Evolutionary conservation across 2,797 vertebrate species (phyloP).

Genomic region (Novumbra hubbsi): DNA sequence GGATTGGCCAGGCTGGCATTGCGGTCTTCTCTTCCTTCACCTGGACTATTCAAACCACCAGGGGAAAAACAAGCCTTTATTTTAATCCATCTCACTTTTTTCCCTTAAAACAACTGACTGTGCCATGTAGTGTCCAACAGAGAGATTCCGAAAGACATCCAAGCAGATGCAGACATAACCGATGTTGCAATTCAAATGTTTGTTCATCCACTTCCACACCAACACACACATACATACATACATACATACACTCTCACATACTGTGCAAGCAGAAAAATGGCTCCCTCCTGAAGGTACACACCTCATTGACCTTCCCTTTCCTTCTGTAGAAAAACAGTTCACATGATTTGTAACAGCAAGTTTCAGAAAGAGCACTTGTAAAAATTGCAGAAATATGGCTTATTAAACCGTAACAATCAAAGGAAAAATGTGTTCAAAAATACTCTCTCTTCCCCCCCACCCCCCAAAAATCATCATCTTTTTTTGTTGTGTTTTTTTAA

Average conservation of each 20-base stretch:
- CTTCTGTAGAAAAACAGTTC: slow-evolving; percentile 55
- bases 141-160: slow-evolving; percentile 28
- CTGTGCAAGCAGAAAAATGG: slow-evolving; percentile 68
- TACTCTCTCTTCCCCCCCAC: slow-evolving; percentile 16
- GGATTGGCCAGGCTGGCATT: too few relatives aligned
- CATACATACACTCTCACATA: slow-evolving; percentile 22
- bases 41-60: background rate
- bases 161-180: slow-evolving; percentile 39
- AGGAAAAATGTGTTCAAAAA: slow-evolving; percentile 38
- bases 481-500: slow-evolving; percentile 35
- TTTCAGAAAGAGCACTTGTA: slow-evolving; percentile 83
- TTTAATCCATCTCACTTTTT: slow-evolving; percentile 32
- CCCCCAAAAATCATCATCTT: slow-evolving; percentile 24
- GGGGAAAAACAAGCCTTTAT: slow-evolving; percentile 8
- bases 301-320: slow-evolving; percentile 24
- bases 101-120: slow-evolving; percentile 60
- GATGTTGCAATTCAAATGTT: slow-evolving; percentile 58
- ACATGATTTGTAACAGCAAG: slow-evolving; percentile 77
- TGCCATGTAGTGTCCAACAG: slow-evolving; percentile 53
- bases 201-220: slow-evolving; percentile 56
- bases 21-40: background rate
- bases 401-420: slow-evolving; percentile 74
- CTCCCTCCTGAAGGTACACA: slow-evolving; percentile 35
- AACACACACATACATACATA: slow-evolving; percentile 34
- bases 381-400: slow-evolving; percentile 77